Conservation (phyloP, 2,888 invertebrate genomes). For the Serrognathus titanus region DNA sequence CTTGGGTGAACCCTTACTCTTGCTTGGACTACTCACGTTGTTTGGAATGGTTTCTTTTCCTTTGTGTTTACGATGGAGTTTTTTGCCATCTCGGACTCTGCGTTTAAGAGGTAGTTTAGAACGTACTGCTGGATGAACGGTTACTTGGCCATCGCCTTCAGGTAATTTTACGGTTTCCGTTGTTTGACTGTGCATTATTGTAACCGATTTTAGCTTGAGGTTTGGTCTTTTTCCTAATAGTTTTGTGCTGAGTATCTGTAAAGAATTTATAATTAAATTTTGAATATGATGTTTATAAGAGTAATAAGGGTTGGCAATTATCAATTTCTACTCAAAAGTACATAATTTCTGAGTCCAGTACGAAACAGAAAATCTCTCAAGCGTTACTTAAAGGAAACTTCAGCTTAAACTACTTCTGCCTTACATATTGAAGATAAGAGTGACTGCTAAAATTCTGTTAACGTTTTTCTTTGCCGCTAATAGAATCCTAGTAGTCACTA, state of each 20-base stretch:
- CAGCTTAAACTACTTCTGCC: too few relatives aligned
- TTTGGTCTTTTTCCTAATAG: conserved; percentile 76
- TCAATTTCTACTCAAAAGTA: too few relatives aligned
- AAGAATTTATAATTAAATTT: conserved; percentile 9
- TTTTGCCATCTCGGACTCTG: conserved; percentile 66
- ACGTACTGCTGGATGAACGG: conserved; percentile 78
- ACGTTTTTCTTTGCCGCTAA: too few relatives aligned
- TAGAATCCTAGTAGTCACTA: too few relatives aligned
- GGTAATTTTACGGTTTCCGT: conserved; percentile 80
- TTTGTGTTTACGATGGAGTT: conserved; percentile 56
- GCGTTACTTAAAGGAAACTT: too few relatives aligned
- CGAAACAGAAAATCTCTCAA: too few relatives aligned
- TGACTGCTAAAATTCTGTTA: too few relatives aligned
- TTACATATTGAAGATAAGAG: too few relatives aligned
- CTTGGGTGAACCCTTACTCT: conserved; percentile 41
- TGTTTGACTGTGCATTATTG: conserved; percentile 86
- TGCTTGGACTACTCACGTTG: conserved; percentile 43
- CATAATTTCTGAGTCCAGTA: too few relatives aligned
- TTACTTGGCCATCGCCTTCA: conserved; percentile 65
- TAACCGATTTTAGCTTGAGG: conserved; percentile 80
- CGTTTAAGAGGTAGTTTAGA: conserved; percentile 84
- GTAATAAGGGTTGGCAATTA: too few relatives aligned
- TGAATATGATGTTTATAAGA: background rate
- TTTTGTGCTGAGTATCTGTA: conserved; percentile 74
- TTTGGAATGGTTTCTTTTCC: conserved; percentile 47